A percentile compares a stretch with the other conserved stretches of the same genome.
phyloP scores from a whole-genome alignment of 2,113 vertebrate genomes.

The Cettia cetti region DNA sequence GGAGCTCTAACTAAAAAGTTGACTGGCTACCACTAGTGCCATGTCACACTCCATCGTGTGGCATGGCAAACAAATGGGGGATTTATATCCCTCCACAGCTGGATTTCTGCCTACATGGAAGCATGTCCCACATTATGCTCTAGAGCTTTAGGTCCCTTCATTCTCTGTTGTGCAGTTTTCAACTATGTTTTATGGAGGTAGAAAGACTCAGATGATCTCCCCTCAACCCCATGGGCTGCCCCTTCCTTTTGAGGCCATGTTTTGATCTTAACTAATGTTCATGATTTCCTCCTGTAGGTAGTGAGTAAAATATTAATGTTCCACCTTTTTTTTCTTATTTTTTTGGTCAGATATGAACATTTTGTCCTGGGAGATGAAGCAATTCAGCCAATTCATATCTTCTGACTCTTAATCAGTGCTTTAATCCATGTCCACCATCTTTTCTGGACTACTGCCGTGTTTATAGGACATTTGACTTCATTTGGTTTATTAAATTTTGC shows the following conservation, averaged over 20 bases:
- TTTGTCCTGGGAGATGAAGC: background rate
- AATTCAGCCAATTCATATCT: background rate
- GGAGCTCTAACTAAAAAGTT: background rate
- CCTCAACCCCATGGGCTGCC: background rate
- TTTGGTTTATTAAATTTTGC: background rate
- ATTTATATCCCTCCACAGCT: background rate
- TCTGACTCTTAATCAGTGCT: background rate
- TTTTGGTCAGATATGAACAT: background rate
- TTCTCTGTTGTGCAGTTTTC: background rate
- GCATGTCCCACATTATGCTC: fast-evolving
- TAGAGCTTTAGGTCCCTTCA: background rate
- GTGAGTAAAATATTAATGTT: background rate
- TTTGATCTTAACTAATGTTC: background rate
- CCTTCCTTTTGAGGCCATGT: background rate
- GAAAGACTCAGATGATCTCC: background rate
- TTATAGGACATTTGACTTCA: background rate
- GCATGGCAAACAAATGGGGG: background rate
- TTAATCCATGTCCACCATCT: background rate
- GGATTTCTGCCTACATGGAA: background rate
- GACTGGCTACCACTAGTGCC: background rate
- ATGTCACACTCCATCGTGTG: fast-evolving
- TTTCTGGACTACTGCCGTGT: background rate
- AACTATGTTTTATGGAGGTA: background rate
- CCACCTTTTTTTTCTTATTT: background rate
- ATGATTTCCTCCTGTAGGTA: background rate